Evolutionary conservation across 2,888 invertebrate species (phyloP).

Genomic region (Phlogophora meticulosa): DNA sequence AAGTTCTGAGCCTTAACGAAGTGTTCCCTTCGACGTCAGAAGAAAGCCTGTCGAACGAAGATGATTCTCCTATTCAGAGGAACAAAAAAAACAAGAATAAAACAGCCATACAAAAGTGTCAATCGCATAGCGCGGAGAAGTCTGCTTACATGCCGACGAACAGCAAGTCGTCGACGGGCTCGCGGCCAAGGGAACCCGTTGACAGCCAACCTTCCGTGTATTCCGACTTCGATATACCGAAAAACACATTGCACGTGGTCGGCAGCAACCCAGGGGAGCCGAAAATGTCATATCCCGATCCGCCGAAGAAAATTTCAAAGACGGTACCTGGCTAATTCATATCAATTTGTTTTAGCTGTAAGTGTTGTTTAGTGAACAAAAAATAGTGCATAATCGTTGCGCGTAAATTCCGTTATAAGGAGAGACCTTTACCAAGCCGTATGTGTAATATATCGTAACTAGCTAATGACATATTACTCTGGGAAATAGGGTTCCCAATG

Average conservation of each 20-base stretch:
- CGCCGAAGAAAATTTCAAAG: constrained; percentile 88
- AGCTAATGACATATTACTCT: too few relatives aligned
- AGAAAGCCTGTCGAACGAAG: constrained; percentile 86
- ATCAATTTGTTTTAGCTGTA: constrained; percentile 31
- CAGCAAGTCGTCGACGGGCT: constrained; percentile 85
- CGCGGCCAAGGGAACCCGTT: constrained; percentile 77
- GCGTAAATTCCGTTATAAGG: not conserved
- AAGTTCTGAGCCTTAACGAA: constrained; percentile 86
- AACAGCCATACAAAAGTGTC: constrained; percentile 67
- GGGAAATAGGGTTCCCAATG: too few relatives aligned
- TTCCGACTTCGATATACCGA: constrained; percentile 86
- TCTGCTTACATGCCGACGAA: constrained; percentile 83
- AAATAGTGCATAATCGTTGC: not conserved
- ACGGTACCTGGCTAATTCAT: constrained; percentile 73
- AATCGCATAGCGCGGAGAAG: constrained; percentile 73
- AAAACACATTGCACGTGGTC: constrained; percentile 86
- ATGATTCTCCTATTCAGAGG: constrained; percentile 77
- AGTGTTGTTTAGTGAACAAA: constrained; percentile 20
- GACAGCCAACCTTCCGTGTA: constrained; percentile 80
- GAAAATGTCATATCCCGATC: constrained; percentile 86
- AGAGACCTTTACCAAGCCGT: not conserved
- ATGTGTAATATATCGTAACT: not conserved
- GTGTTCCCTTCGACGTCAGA: constrained; percentile 89
- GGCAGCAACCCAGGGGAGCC: constrained; percentile 89
- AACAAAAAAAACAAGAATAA: constrained; percentile 76